phyloP scores from a whole-genome alignment of 2,797 vertebrate genomes.

The Pagetopsis macropterus region DNA sequence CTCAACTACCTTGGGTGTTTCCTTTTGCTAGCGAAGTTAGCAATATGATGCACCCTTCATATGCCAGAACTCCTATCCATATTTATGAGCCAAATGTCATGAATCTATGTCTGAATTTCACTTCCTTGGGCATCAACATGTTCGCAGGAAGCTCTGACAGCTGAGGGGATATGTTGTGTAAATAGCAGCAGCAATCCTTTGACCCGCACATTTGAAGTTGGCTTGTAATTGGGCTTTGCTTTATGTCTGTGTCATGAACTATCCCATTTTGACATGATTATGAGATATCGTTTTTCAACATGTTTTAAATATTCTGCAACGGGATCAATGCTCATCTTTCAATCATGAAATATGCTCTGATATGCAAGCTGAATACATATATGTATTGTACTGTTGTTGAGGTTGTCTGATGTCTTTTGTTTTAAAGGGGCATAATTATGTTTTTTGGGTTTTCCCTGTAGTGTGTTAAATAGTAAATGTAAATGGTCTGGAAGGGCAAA shows the following conservation, averaged over 20 bases:
- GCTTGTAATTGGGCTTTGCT: constrained; percentile 25
- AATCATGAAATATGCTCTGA: constrained; percentile 14
- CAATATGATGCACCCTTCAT: constrained; percentile 34
- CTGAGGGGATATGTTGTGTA: constrained; percentile 63
- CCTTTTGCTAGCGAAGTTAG: constrained; percentile 35
- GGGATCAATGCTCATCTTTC: neutral
- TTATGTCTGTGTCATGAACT: too few species aligned
- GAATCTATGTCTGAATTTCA: constrained; percentile 49
- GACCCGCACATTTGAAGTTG: constrained; percentile 75
- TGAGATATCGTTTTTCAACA: neutral
- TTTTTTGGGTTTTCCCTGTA: neutral
- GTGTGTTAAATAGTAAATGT: neutral
- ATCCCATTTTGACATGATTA: neutral
- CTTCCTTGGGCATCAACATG: constrained; percentile 52
- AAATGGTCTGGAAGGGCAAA: too few species aligned
- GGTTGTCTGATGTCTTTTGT: neutral
- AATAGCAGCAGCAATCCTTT: constrained; percentile 73
- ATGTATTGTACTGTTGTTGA: constrained; percentile 2
- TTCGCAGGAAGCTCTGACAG: constrained; percentile 64
- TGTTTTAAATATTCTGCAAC: neutral
- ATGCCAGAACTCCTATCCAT: constrained; percentile 42
- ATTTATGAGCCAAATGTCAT: constrained; percentile 60
- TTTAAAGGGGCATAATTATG: neutral
- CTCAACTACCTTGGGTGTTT: constrained; percentile 17
- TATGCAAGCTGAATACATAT: constrained; percentile 4